These are phyloP conservation scores for Sylvia atricapilla DNA, from an alignment of 2,113 vertebrate species.

Conservation along the genomic window DNA sequence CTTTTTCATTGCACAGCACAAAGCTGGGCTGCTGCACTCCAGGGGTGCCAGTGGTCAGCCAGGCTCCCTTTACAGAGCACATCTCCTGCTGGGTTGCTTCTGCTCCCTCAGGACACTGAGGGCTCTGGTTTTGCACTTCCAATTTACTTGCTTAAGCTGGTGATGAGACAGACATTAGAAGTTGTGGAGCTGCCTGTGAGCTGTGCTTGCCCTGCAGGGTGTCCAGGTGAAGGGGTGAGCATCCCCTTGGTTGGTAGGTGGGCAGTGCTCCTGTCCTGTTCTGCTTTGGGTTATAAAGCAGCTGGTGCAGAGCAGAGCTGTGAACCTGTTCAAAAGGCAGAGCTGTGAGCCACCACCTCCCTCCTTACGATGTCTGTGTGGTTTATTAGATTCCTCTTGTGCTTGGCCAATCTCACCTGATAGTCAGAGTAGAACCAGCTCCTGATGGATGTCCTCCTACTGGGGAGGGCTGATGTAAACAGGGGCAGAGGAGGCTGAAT, in stretches of 20 bases:
- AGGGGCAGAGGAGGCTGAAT: not conserved
- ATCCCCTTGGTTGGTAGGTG: not conserved
- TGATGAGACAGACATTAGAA: not conserved
- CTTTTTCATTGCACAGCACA: not conserved
- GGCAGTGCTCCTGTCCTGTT: not conserved
- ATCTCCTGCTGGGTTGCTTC: not conserved
- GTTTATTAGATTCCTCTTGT: not conserved
- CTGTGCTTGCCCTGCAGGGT: not conserved
- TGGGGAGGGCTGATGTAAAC: not conserved
- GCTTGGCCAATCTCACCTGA: not conserved
- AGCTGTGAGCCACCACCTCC: not conserved
- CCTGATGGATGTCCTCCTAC: not conserved
- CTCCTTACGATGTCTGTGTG: fast-evolving
- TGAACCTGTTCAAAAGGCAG: not conserved
- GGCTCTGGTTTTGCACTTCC: not conserved
- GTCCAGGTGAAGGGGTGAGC: not conserved
- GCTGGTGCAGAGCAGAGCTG: not conserved
- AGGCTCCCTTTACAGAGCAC: not conserved
- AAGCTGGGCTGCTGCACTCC: not conserved
- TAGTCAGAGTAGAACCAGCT: not conserved
- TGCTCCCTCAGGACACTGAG: not conserved
- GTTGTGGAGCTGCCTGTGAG: not conserved
- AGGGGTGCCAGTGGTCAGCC: not conserved
- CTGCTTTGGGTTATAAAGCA: not conserved
- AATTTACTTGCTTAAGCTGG: not conserved